A percentile compares a stretch with the other conserved stretches of the same genome.
Evolutionary conservation across 2,888 invertebrate species (phyloP).

Genomic region (Harmothoe impar): DNA sequence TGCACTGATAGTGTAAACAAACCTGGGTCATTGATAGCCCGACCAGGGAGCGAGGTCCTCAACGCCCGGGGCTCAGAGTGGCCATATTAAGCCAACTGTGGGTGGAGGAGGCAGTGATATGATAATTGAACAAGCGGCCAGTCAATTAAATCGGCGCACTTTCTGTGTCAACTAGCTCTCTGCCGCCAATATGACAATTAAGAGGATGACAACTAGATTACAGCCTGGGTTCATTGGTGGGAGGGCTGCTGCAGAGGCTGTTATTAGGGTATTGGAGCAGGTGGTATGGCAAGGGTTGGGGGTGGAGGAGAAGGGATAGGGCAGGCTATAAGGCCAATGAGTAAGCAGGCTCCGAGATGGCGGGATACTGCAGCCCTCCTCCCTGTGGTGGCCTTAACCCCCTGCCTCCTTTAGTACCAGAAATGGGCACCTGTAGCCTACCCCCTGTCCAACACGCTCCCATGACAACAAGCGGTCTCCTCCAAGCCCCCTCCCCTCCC

Average conservation of each 20-base stretch:
- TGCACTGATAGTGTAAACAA: background rate
- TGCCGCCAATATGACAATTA: slow-evolving; percentile 49
- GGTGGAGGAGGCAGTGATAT: background rate
- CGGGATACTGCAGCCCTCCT: too few relatives aligned
- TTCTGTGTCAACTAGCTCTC: slow-evolving; percentile 24
- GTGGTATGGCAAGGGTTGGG: background rate
- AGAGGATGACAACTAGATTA: slow-evolving; percentile 50
- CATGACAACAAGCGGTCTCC: background rate
- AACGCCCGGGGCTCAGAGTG: background rate
- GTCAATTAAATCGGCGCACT: slow-evolving; percentile 33
- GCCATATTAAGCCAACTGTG: background rate
- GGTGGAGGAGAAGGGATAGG: too few relatives aligned
- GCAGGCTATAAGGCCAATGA: background rate
- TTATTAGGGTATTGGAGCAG: slow-evolving; percentile 42
- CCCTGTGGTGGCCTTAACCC: too few relatives aligned
- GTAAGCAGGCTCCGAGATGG: background rate
- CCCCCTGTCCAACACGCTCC: background rate
- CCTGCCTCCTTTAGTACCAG: background rate
- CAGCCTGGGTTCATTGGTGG: background rate
- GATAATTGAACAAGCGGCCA: slow-evolving; percentile 9
- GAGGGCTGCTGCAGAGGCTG: background rate
- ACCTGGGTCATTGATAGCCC: background rate
- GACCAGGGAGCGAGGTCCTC: background rate
- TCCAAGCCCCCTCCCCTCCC: background rate
- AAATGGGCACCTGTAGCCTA: slow-evolving; percentile 23